These are phyloP conservation scores for Onchidella celtica DNA, from an alignment of 2,888 invertebrate genomes.

Conservation along the genomic window DNA sequence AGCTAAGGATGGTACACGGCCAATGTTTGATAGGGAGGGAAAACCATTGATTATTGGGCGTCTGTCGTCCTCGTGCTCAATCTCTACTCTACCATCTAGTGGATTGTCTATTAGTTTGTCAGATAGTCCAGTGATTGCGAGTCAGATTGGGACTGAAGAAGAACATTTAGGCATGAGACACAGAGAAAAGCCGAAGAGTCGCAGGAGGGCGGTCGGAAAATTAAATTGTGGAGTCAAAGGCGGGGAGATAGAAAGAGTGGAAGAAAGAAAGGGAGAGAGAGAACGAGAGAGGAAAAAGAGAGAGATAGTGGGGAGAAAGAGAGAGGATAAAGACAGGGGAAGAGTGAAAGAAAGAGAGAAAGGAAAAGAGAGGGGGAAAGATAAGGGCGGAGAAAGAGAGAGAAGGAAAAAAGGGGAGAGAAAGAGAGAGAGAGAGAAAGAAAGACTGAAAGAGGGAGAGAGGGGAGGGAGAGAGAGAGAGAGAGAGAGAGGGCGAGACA, in stretches of 20 bases:
- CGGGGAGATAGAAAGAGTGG: not conserved
- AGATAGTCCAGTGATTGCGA: no score
- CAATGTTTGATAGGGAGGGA: no score
- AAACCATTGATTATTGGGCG: no score
- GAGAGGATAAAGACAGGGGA: not conserved
- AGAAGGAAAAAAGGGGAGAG: conserved; percentile 9
- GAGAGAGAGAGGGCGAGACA: conserved; percentile 3
- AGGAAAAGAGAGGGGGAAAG: conserved; percentile 18
- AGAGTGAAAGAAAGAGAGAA: not conserved
- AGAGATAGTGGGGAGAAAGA: not conserved
- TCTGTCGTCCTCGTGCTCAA: no score
- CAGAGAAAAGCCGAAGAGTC: no score
- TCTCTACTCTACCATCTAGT: no score
- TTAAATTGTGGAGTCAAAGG: no score
- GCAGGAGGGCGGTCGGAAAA: no score
- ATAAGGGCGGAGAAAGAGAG: not conserved
- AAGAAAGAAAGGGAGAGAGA: not conserved
- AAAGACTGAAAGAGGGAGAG: conserved; percentile 13
- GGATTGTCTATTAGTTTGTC: no score
- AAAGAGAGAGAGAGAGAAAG: conserved; percentile 28
- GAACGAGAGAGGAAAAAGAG: not conserved
- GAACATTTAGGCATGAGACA: no score
- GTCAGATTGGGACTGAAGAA: no score
- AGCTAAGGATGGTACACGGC: no score
- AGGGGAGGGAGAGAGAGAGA: conserved; percentile 10